Evolutionary conservation across 2,797 vertebrate species (phyloP).

Genomic region (Hypotaenidia okinawae): DNA sequence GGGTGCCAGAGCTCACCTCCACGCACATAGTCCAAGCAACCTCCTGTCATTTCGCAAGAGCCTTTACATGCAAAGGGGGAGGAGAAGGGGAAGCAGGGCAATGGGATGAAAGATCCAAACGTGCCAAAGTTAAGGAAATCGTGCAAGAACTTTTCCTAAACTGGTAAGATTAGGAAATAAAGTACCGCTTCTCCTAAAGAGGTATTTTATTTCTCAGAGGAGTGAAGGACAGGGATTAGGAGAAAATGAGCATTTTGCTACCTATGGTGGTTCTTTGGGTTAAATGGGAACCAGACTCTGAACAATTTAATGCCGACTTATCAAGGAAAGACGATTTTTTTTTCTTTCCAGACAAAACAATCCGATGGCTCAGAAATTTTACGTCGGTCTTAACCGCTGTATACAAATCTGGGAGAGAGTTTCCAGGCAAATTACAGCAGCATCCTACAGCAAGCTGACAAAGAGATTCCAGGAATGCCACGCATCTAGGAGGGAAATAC

Average conservation of each 20-base stretch:
- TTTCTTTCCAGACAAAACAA: not conserved
- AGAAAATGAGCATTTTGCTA: not conserved
- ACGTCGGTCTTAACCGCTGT: not conserved
- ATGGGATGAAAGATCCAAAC: not conserved
- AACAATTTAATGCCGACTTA: not conserved
- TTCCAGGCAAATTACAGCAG: conserved; percentile 17
- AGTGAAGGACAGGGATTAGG: not conserved
- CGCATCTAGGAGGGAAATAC: conserved; percentile 49
- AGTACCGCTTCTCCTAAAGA: not conserved
- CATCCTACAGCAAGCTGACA: conserved; percentile 38
- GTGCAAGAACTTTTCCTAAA: not conserved
- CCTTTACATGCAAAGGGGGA: not conserved
- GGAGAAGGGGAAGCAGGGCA: accelerated
- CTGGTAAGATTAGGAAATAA: not conserved
- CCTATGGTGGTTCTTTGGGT: not conserved
- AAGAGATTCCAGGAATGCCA: conserved; percentile 48
- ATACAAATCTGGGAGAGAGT: not conserved
- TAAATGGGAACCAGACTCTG: not conserved
- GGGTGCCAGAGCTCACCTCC: not conserved
- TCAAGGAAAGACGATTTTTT: not conserved
- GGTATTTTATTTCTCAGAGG: not conserved
- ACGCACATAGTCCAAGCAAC: not conserved
- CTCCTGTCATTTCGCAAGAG: not conserved
- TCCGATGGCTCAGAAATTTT: not conserved
- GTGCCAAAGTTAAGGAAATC: not conserved